Evolutionary conservation across 2,113 vertebrate genomes (phyloP), one percentile per base, ranked within the genome.

Genomic region (Aramus guarauna): DNA sequence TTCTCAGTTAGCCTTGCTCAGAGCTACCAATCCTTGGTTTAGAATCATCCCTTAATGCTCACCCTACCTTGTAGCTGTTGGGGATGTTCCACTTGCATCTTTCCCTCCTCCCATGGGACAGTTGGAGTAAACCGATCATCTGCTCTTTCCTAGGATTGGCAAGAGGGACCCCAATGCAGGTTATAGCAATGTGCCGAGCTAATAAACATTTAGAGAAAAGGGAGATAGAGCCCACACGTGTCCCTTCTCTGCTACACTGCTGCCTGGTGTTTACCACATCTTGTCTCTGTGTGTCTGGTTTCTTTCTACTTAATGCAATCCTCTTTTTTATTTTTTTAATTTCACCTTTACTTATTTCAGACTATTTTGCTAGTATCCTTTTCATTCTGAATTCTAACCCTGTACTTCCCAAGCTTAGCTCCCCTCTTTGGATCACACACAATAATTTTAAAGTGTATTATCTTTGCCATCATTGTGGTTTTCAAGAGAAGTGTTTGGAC

Each of bases 181-280:
- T 9, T 36, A 1, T 4, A 55, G 36, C 12, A 15, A 5, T 24
- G 18, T 47, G 26, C 41, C 9, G 2, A 1, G 18, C 13, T 39
- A 29, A 63, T 4, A 47, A 36, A 67, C 12, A 18, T 8, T 19
- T 23, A 52, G 22, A 75, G 16, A 26, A 32, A 50, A 78, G 5
- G 14, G 13, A 45, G 9, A 23, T 1, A 47, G 47, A 86, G 24
- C 11, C 41, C 39, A 21, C 1, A 2, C 5, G 15, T 48, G 21
- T 19, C 34, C 39, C 18, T 76, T 50, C 39, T 53, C 41, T 17
- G 52, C 30, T 72, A 2, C 26, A 24, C 79, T 69, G 41, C 50
- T 85, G 47, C 39, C 68, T 58, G 37, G 2, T 47, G 18, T 13
- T 69, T 23, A 12, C 7, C 27, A 13, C 0, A 0, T 19, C 14